Evolutionary conservation across 2,797 vertebrate genomes (phyloP), one percentile per base, ranked within the genome.

Genomic region (Sebastes vulpes): DNA sequence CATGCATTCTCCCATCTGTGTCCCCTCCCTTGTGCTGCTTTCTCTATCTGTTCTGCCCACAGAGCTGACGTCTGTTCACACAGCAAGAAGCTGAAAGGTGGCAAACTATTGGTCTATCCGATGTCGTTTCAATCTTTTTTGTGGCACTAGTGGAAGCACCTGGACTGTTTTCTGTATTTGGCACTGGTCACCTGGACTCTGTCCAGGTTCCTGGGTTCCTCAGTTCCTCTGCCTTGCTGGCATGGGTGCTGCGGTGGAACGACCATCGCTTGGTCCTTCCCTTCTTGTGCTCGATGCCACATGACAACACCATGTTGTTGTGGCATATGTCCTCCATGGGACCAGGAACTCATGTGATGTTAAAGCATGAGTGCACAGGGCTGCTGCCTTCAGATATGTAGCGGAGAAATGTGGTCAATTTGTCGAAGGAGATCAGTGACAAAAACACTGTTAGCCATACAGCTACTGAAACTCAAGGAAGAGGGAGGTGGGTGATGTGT

Each of bases 301-400:
- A 74, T 87, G 80, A 83, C 72, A 69, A 66, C 66, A 72, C 79
- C 89, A 79, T 82, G 85, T 87, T 89, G 86, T 65, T 76, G 57
- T 68, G 75, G 73, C 93, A 92, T 90, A 89, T 86, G 90, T 90
- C 74, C 81, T 82, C 75, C 32, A 32, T 54, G 31, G 46, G 25
- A 79, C 42, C 74, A 57, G 57, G 66, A 83, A 75, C 50, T 76
- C 66, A 72, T 65, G 72, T 38, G 31, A 73, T n/a, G 67, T 32
- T 71, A 48, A 77, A 75, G 72, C 60, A 61, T 75, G 77, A 69
- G 58, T 35, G 65, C 14, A 56, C 46, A 32, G 18, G 20, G 16
- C 74, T 67, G 50, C 32, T 68, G 25, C 20, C 46, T 61, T 65
- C 26, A 58, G 23, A 71, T 21, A 56, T 67, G n/a, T 46, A 46